These are phyloP conservation scores for Synodontis membranacea DNA, from an alignment of 2,113 vertebrate genomes.

Conservation along the genomic window DNA sequence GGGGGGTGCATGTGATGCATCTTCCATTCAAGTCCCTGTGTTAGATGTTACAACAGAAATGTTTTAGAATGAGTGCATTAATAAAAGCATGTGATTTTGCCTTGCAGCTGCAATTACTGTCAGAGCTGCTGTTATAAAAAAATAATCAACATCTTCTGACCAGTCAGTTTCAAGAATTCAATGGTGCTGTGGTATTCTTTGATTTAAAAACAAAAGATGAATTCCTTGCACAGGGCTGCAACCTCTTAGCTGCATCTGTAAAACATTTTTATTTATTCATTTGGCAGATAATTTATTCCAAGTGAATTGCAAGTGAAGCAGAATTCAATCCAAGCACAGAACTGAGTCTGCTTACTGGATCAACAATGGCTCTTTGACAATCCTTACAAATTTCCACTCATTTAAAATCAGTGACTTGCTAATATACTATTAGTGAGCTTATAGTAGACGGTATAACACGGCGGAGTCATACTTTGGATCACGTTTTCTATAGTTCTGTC, in stretches of 20 bases:
- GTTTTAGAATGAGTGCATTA: neutral
- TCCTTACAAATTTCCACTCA: neutral
- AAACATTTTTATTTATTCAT: slow-evolving; percentile 13
- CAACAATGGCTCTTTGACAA: neutral
- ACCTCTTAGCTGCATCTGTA: slow-evolving; percentile 13
- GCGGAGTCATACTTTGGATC: neutral
- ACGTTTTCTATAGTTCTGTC: neutral
- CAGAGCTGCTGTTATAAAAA: neutral
- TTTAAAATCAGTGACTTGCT: neutral
- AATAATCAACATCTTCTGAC: neutral
- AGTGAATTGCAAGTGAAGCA: slow-evolving; percentile 8
- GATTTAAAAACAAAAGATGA: slow-evolving; percentile 18
- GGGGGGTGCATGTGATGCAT: neutral
- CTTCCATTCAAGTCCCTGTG: neutral
- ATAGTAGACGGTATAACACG: neutral
- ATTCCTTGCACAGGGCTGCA: slow-evolving; percentile 10
- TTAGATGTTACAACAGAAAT: neutral
- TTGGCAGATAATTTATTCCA: neutral
- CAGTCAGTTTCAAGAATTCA: neutral
- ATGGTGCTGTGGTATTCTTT: neutral
- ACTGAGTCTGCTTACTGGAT: neutral
- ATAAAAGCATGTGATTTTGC: neutral
- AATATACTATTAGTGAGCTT: neutral
- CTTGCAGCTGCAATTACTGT: neutral
- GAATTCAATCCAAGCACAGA: neutral